Conservation (phyloP, 2,113 vertebrate species). For the Sitta europaea region DNA sequence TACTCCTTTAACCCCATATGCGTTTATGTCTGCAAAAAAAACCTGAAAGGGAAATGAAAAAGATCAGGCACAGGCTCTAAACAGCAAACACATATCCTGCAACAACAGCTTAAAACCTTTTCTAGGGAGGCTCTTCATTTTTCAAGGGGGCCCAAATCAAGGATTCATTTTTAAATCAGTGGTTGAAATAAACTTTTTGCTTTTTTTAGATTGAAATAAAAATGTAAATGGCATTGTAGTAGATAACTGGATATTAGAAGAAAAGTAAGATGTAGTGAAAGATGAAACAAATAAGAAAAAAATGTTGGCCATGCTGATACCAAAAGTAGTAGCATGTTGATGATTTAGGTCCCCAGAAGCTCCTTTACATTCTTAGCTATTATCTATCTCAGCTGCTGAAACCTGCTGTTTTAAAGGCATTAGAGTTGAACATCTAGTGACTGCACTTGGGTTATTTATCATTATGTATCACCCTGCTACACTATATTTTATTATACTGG, state of each 20-base stretch:
- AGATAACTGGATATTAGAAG: conserved; percentile 14
- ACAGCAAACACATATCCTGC: background rate
- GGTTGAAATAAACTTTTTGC: conserved; percentile 43
- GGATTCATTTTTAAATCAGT: conserved; percentile 18
- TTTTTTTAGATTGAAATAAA: conserved; percentile 10
- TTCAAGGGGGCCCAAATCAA: background rate
- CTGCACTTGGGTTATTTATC: conserved; percentile 86
- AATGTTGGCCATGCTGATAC: conserved; percentile 65
- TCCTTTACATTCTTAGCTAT: conserved; percentile 70
- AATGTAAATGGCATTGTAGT: background rate
- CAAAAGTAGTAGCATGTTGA: conserved; percentile 74
- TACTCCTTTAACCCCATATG: background rate
- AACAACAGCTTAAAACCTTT: conserved; percentile 9
- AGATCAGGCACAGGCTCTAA: background rate
- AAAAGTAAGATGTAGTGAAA: conserved; percentile 30
- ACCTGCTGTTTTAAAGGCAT: conserved; percentile 79
- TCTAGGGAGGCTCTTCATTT: background rate
- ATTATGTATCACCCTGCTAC: conserved; percentile 76
- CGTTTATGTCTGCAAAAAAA: background rate
- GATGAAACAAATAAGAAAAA: conserved; percentile 69
- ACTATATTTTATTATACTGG: conserved; percentile 78
- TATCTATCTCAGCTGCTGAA: conserved; percentile 76
- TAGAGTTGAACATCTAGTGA: conserved; percentile 69
- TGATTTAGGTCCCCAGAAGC: conserved; percentile 65
- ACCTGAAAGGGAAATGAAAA: background rate